Evolutionary conservation across 2,888 invertebrate species (phyloP).

Genomic region (Lycaena phlaeas): DNA sequence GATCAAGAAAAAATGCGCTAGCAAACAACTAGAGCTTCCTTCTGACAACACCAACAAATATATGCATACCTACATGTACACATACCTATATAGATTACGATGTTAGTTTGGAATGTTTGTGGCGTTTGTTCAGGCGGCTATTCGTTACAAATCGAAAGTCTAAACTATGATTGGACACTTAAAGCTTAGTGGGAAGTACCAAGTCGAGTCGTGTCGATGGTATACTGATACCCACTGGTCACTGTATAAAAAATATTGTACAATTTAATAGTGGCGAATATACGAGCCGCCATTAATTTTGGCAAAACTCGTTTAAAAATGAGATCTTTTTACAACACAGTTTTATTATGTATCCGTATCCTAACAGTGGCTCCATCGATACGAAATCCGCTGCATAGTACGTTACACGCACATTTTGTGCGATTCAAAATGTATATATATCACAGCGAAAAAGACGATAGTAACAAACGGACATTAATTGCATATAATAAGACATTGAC

Average conservation of each 20-base stretch:
- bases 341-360: no score
- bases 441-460: not conserved
- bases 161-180: slow-evolving; percentile 29
- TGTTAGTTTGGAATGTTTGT: slow-evolving; percentile 52
- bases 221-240: slow-evolving; percentile 11
- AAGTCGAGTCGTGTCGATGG: not conserved
- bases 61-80: not conserved
- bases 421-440: slow-evolving; percentile 1
- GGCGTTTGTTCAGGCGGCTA: slow-evolving; percentile 44
- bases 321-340: slow-evolving; percentile 35
- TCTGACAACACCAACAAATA: not conserved
- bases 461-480: not conserved
- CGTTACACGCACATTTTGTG: slow-evolving; percentile 10
- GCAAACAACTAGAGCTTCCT: slow-evolving; percentile 1
- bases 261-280: no score
- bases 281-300: slow-evolving; percentile 10
- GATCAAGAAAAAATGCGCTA: not conserved
- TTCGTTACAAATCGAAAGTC: slow-evolving; percentile 24
- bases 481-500: not conserved
- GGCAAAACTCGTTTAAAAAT: slow-evolving; percentile 22
- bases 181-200: slow-evolving; percentile 26
- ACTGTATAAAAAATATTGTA: slow-evolving; percentile 5
- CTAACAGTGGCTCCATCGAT: not conserved
- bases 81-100: slow-evolving; percentile 11
- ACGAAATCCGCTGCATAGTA: slow-evolving; percentile 6